phyloP scores from a whole-genome alignment of 1,140 invertebrate genomes.

The Harlomillsia oculata region DNA sequence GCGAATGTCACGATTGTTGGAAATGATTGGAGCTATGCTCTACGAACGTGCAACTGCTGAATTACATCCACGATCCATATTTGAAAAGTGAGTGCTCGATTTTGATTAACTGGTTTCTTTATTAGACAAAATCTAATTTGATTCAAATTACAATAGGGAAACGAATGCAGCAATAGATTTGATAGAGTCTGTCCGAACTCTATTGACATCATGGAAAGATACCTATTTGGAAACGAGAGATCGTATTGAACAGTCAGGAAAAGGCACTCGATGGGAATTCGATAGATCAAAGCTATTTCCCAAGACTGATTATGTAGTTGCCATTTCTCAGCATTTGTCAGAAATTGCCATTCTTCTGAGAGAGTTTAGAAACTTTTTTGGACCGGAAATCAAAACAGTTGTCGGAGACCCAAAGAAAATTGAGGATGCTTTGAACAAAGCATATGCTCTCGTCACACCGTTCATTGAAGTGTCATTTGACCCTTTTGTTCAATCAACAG shows the following conservation, averaged over 20 bases:
- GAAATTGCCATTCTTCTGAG: constrained; percentile 63
- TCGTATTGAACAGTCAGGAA: constrained; percentile 69
- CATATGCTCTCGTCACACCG: constrained; percentile 59
- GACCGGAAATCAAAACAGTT: constrained; percentile 69
- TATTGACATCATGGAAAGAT: constrained; percentile 66
- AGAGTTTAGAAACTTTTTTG: constrained; percentile 83
- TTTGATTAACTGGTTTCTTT: constrained; percentile 1
- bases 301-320: constrained; percentile 68
- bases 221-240: constrained; percentile 61
- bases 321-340: constrained; percentile 62
- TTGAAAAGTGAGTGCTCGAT: constrained; percentile 48
- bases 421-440: constrained; percentile 63
- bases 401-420: constrained; percentile 74
- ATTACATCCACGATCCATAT: constrained; percentile 60
- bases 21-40: constrained; percentile 67
- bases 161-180: constrained; percentile 9
- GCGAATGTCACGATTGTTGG: constrained; percentile 63
- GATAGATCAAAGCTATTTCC: constrained; percentile 67
- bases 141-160: constrained; percentile 11
- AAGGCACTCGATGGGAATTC: constrained; percentile 81
- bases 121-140: constrained; percentile 1
- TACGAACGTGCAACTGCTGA: constrained; percentile 61
- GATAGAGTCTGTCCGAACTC: constrained; percentile 38
- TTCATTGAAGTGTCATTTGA: constrained; percentile 69
- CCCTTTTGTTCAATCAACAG: constrained; percentile 61